phyloP scores from a whole-genome alignment of 2,797 vertebrate species.

The Xenopus petersii region DNA sequence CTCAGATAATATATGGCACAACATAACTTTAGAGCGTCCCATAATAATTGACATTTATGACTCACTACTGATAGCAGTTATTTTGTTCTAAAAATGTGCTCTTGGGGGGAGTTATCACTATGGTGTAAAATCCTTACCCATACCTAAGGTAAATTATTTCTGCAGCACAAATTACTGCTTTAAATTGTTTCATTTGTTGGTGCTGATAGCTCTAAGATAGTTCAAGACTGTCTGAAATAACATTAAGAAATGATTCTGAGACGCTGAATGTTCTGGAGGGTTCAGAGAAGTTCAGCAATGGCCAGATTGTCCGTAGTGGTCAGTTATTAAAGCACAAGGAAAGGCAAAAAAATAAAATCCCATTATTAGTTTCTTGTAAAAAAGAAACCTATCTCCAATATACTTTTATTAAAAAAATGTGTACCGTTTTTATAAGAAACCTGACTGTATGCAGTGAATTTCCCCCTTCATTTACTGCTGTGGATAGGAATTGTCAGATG shows the following conservation, averaged over 20 bases:
- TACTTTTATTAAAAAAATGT: no score
- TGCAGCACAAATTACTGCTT: not conserved
- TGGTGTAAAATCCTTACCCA: slow-evolving; percentile 6
- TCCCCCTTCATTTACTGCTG: no score
- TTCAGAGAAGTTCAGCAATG: no score
- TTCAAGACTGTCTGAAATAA: not conserved
- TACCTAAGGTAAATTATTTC: slow-evolving; percentile 10
- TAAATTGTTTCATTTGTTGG: not conserved
- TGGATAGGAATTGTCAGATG: no score
- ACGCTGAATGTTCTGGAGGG: no score
- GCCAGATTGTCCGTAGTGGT: no score
- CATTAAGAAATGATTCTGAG: not conserved
- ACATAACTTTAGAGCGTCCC: slow-evolving; percentile 34
- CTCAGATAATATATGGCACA: slow-evolving; percentile 38
- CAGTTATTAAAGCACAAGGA: no score
- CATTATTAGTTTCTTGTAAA: no score
- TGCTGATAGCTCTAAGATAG: not conserved
- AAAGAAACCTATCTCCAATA: no score
- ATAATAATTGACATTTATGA: slow-evolving; percentile 44
- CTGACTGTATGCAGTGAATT: no score
- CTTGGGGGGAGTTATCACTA: slow-evolving; percentile 18
- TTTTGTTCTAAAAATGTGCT: slow-evolving; percentile 28
- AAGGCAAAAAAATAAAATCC: no score
- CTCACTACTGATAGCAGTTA: slow-evolving; percentile 30
- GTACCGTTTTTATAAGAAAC: no score